phyloP scores from a whole-genome alignment of 1,140 invertebrate species.

The Subanguina moxae region DNA sequence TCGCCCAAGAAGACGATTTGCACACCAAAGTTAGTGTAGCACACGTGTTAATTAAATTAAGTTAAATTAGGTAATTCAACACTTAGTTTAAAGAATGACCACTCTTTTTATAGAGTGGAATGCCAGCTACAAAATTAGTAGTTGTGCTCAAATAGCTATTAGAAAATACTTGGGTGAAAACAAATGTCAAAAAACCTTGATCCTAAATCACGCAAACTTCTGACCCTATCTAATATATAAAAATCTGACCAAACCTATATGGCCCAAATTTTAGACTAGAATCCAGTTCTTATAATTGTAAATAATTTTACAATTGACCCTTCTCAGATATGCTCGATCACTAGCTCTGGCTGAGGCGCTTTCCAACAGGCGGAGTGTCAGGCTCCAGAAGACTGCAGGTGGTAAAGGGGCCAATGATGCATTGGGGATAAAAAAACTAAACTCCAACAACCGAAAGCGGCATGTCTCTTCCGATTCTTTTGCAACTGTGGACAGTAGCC shows the following conservation, averaged over 20 bases:
- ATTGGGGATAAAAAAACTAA: background rate
- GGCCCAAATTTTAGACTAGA: too few relatives aligned
- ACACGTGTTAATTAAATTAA: too few relatives aligned
- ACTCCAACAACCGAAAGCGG: conserved; percentile 11
- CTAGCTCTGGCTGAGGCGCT: conserved; percentile 20
- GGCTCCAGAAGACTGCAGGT: conserved; percentile 6
- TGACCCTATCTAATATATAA: too few relatives aligned
- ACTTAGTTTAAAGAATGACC: too few relatives aligned
- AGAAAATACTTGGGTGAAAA: too few relatives aligned
- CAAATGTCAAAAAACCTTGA: too few relatives aligned
- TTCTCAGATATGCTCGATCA: conserved; percentile 13
- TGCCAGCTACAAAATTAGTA: too few relatives aligned
- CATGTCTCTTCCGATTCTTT: conserved; percentile 13
- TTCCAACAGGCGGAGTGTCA: conserved; percentile 6
- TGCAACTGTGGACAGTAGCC: conserved; percentile 11
- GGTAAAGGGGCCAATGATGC: conserved; percentile 4
- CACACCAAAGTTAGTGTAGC: background rate
- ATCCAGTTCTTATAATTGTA: background rate
- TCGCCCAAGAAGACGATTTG: background rate
- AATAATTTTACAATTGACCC: background rate
- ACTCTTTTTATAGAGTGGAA: too few relatives aligned
- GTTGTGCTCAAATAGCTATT: too few relatives aligned
- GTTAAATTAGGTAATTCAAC: too few relatives aligned
- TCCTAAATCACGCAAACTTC: too few relatives aligned
- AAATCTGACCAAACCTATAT: too few relatives aligned